Evolutionary conservation across 1,140 invertebrate species (phyloP).

Genomic region (Diploscapter pachys): DNA sequence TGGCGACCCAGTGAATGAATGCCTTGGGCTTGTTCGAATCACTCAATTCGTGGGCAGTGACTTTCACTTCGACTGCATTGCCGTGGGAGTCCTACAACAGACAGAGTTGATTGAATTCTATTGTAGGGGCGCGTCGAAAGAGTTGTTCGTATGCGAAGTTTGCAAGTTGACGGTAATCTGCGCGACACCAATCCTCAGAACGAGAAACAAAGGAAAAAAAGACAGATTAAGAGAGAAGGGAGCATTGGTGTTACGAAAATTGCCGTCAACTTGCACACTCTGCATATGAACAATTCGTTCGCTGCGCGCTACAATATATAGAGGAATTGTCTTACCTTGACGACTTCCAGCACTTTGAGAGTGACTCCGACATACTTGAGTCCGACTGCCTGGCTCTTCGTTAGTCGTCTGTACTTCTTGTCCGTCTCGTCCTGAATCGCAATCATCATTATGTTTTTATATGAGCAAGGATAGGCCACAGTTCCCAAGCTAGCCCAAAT

Average conservation of each 20-base stretch:
- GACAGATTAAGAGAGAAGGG: too few species aligned
- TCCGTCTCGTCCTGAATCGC: conserved; percentile 65
- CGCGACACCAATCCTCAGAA: neutral
- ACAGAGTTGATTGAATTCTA: neutral
- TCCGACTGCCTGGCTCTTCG: conserved; percentile 80
- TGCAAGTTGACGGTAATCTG: neutral
- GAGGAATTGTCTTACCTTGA: conserved; percentile 61
- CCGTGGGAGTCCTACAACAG: conserved; percentile 35
- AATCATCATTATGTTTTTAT: too few species aligned
- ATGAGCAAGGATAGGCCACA: too few species aligned
- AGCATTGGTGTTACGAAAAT: too few species aligned
- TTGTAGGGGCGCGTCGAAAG: neutral
- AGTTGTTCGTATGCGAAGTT: too few species aligned
- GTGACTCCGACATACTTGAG: conserved; percentile 82
- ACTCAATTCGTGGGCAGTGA: conserved; percentile 39
- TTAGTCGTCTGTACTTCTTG: conserved; percentile 83
- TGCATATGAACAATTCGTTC: too few species aligned
- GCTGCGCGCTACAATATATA: neutral
- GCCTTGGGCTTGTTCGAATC: conserved; percentile 81
- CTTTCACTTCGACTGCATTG: conserved; percentile 32
- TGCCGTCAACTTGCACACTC: too few species aligned
- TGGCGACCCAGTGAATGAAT: conserved; percentile 96
- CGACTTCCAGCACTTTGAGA: conserved; percentile 70
- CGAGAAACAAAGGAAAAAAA: too few species aligned
- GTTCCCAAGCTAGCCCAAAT: too few species aligned